Percentiles rank a stretch among this genome's conserved stretches.
phyloP scores from a whole-genome alignment of 2,113 vertebrate species.

The Calyptommatus sinebrachiatus region DNA sequence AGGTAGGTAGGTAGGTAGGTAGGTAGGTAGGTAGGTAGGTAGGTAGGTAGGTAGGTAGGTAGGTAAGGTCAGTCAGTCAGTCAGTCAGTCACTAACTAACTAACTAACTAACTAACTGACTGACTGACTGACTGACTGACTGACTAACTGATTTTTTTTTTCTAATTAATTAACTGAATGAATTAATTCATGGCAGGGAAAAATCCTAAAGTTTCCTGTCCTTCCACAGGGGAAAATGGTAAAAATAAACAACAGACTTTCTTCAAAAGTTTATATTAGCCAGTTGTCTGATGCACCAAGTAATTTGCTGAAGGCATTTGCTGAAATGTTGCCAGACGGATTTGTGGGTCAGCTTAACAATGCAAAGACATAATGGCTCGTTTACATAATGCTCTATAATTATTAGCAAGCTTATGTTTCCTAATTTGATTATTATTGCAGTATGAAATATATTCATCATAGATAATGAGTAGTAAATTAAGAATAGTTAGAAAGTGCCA shows the following conservation, averaged over 20 bases:
- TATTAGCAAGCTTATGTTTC: not conserved
- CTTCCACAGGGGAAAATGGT: no score
- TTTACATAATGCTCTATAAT: not conserved
- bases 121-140: no score
- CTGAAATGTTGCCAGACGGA: not conserved
- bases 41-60: no score
- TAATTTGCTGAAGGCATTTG: not conserved
- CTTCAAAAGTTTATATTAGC: not conserved
- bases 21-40: no score
- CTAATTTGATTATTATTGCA: conserved; percentile 13
- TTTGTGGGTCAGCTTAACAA: not conserved
- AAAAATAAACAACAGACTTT: not conserved
- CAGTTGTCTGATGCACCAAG: not conserved
- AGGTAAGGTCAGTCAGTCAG: no score
- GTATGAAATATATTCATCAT: not conserved
- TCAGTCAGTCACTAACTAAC: no score
- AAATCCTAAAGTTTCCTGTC: no score
- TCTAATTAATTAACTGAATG: no score
- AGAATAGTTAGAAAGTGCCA: not conserved
- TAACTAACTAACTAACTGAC: no score
- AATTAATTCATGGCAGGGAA: no score
- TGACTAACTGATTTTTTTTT: no score
- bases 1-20: no score
- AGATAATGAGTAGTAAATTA: conserved; percentile 7
- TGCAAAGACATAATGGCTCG: not conserved